Evolutionary conservation across 2,888 invertebrate species (phyloP).

Genomic region (Homarus gammarus): DNA sequence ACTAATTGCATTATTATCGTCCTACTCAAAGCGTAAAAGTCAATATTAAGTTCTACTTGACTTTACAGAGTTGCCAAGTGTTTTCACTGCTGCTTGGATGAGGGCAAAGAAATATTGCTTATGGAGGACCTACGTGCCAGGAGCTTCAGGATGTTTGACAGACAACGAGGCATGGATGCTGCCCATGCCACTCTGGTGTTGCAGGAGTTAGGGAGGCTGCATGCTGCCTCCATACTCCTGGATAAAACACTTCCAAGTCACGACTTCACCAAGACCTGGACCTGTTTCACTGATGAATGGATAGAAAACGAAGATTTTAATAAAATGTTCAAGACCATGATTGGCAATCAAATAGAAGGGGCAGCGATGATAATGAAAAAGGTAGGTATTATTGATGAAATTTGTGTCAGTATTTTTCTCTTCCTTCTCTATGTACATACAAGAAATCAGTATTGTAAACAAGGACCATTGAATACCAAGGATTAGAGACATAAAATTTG

Average conservation of each 20-base stretch:
- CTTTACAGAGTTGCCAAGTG: neutral
- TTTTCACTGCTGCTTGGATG: neutral
- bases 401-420: too few species aligned
- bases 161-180: conserved; percentile 29
- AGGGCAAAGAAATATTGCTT: neutral
- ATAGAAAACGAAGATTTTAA: neutral
- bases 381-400: too few species aligned
- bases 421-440: too few species aligned
- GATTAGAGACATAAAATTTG: too few species aligned
- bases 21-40: too few species aligned
- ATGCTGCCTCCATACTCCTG: conserved; percentile 47
- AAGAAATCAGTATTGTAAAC: too few species aligned
- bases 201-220: conserved; percentile 49
- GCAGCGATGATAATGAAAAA: conserved; percentile 11
- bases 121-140: conserved; percentile 19
- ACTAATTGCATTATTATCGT: too few species aligned
- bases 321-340: neutral
- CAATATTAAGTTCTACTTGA: too few species aligned
- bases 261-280: neutral
- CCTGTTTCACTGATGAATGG: neutral
- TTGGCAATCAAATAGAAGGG: neutral
- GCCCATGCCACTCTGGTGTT: conserved; percentile 34
- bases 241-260: neutral
- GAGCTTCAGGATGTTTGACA: conserved; percentile 47
- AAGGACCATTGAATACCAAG: too few species aligned